A percentile compares a stretch with the other conserved stretches of the same genome.
These are phyloP conservation scores for Grammomys dolichurus DNA, from an alignment of 2,113 vertebrate genomes.

Conservation along the genomic window DNA sequence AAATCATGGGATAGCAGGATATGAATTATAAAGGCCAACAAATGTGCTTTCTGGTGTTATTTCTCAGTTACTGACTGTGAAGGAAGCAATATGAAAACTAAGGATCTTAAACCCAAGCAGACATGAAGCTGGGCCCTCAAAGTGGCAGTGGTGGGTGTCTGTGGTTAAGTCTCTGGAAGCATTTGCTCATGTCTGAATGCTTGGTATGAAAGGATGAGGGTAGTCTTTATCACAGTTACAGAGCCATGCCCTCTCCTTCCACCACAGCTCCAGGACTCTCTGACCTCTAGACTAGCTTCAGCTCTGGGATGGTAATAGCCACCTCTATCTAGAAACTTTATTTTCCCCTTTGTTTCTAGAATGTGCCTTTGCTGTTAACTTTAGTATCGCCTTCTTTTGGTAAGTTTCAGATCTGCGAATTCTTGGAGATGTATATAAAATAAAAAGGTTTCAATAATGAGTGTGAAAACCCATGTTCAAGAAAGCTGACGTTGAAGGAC, in stretches of 20 bases:
- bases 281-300: background rate
- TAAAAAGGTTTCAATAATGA: conserved; percentile 66
- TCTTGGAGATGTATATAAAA: conserved; percentile 28
- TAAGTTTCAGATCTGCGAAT: conserved; percentile 19
- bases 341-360: background rate
- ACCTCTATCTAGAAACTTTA: background rate
- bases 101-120: background rate
- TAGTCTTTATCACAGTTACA: background rate
- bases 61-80: background rate
- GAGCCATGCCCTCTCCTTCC: background rate
- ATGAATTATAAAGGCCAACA: background rate
- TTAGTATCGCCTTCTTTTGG: background rate
- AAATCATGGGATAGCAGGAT: background rate
- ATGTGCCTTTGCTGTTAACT: background rate
- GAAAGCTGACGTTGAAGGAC: conserved; percentile 44
- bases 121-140: background rate
- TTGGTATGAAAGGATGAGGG: background rate
- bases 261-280: background rate
- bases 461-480: background rate
- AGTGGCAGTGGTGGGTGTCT: background rate
- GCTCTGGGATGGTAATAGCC: background rate
- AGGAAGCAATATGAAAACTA: background rate
- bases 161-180: background rate
- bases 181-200: background rate
- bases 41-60: background rate